Evolutionary conservation across 1,140 invertebrate genomes (phyloP).

Genomic region (Dryas iulia): DNA sequence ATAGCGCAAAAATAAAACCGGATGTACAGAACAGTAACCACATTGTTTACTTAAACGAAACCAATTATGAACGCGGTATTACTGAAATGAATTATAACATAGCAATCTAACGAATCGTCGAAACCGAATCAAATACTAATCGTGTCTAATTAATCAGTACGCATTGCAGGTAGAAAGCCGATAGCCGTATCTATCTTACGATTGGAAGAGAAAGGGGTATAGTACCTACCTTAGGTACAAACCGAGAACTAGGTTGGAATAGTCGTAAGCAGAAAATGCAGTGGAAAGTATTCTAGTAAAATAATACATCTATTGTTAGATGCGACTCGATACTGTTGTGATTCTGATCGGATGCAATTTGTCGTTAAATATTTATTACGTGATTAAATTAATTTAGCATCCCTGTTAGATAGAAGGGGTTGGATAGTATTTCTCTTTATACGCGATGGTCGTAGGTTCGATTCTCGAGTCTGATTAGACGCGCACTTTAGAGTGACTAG

Average conservation of each 20-base stretch:
- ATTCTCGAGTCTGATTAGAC: not conserved
- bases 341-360: not conserved
- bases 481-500: too few relatives aligned
- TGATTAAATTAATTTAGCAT: too few relatives aligned
- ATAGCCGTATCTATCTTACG: constrained; percentile 59
- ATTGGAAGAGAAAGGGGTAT: constrained; percentile 71
- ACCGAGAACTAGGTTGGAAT: constrained; percentile 56
- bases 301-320: constrained; percentile 40
- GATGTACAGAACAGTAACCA: not conserved
- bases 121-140: constrained; percentile 57
- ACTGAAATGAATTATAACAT: constrained; percentile 1
- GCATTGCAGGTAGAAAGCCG: constrained; percentile 72
- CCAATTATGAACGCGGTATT: not conserved
- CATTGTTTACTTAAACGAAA: constrained; percentile 31
- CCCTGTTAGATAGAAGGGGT: too few relatives aligned
- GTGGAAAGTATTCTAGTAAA: constrained; percentile 48
- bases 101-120: not conserved
- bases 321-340: constrained; percentile 8
- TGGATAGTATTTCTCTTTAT: not conserved
- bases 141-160: constrained; percentile 77
- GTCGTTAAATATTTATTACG: not conserved
- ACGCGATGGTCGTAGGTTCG: not conserved
- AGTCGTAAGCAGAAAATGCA: constrained; percentile 53
- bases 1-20: not conserved
- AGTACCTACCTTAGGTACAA: constrained; percentile 62